Evolutionary conservation across 2,113 vertebrate genomes (phyloP).

Genomic region (Malurus cyaneus): DNA sequence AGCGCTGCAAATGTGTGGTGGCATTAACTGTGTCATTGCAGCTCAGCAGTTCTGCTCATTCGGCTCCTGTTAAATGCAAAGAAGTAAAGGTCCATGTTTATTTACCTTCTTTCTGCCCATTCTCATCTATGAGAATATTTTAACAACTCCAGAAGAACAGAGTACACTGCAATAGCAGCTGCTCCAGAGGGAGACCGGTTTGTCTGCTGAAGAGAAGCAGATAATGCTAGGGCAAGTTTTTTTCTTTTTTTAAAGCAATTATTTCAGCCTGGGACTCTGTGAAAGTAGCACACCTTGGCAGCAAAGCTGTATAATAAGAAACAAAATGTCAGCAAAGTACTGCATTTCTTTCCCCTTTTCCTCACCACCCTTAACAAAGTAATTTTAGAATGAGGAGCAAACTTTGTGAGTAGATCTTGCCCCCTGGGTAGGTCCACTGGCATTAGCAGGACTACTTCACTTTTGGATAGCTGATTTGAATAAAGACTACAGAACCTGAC

Average conservation of each 20-base stretch:
- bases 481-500: not conserved
- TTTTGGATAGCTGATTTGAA: not conserved
- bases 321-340: not conserved
- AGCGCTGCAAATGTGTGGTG: not conserved
- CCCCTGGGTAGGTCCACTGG: not conserved
- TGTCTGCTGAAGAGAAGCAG: not conserved
- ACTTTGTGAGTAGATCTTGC: not conserved
- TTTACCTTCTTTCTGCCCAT: conserved; percentile 7
- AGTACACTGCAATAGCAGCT: not conserved
- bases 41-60: not conserved
- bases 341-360: not conserved
- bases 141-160: not conserved
- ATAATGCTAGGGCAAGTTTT: not conserved
- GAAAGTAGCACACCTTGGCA: not conserved
- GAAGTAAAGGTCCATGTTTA: not conserved
- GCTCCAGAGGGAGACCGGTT: not conserved
- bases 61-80: not conserved
- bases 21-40: not conserved
- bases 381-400: not conserved
- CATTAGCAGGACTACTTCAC: not conserved
- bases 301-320: not conserved
- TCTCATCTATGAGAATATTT: not conserved
- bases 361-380: not conserved
- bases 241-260: not conserved
- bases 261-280: not conserved